Conservation (phyloP, 2,888 invertebrate genomes). For the Dryomyza anilis region DNA sequence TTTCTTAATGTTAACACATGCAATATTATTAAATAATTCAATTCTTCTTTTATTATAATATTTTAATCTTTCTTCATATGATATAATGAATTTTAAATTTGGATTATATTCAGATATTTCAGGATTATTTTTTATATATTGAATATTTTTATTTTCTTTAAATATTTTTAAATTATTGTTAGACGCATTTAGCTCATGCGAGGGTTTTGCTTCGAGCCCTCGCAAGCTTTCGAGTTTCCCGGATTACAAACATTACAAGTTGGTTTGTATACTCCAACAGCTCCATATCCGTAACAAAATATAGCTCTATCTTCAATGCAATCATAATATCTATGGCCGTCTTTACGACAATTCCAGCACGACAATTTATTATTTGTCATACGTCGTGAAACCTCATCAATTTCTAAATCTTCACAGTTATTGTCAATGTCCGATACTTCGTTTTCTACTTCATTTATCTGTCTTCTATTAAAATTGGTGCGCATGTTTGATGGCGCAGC, state of each 20-base stretch:
- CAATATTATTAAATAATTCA: neutral
- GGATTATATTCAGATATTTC: neutral
- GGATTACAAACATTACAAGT: neutral
- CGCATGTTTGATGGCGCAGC: no score
- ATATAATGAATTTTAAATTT: neutral
- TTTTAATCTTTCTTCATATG: constrained; percentile 12
- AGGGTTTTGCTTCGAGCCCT: neutral
- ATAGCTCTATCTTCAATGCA: neutral
- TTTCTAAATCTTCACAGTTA: neutral
- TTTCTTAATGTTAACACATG: neutral
- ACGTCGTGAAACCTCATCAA: neutral
- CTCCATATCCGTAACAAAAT: constrained; percentile 1
- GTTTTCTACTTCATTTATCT: neutral
- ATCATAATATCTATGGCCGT: neutral
- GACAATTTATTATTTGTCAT: neutral
- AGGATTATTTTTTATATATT: neutral
- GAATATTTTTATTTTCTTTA: no score
- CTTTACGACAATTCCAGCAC: neutral
- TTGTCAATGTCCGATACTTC: neutral
- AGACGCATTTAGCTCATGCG: neutral
- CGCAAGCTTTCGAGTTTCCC: neutral
- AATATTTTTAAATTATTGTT: no score
- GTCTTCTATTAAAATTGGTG: neutral
- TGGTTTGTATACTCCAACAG: neutral
- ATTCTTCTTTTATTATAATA: neutral